Conservation (phyloP, 2,888 invertebrate species). For the Drosophila paramelanica region DNA sequence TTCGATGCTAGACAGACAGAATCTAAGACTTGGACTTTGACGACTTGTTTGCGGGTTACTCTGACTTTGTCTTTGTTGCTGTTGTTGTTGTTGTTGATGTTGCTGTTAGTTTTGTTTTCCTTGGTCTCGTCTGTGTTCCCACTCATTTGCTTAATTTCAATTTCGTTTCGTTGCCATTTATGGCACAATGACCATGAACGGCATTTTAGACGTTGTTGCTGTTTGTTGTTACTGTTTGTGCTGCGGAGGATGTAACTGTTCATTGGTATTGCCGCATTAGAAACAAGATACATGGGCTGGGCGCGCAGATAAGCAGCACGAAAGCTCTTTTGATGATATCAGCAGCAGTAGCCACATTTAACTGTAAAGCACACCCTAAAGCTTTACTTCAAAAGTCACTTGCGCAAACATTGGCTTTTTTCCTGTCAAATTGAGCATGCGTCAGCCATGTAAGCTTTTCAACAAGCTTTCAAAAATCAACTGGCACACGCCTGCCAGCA, state of each 20-base stretch:
- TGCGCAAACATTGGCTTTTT: constrained; percentile 53
- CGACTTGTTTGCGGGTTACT: constrained; percentile 64
- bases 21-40: constrained; percentile 61
- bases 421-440: constrained; percentile 45
- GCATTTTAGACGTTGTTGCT: constrained; percentile 50
- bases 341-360: constrained; percentile 30
- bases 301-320: constrained; percentile 37
- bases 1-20: constrained; percentile 57
- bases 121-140: constrained; percentile 65
- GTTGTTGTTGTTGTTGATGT: constrained; percentile 8
- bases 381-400: constrained; percentile 20
- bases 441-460: constrained; percentile 26
- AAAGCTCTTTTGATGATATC: constrained; percentile 59
- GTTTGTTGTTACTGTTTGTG: constrained; percentile 29
- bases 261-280: constrained; percentile 51
- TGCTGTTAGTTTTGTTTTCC: constrained; percentile 55
- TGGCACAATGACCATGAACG: constrained; percentile 83
- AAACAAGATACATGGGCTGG: constrained; percentile 49
- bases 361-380: constrained; percentile 24
- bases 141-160: constrained; percentile 80
- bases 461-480: constrained; percentile 14
- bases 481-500: constrained; percentile 26
- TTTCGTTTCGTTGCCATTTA: constrained; percentile 82
- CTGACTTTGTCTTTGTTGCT: constrained; percentile 7
- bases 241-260: constrained; percentile 79